Base-by-base conservation (phyloP, 2,113 vertebrate genomes). In the Baryphthengus martii region DNA sequence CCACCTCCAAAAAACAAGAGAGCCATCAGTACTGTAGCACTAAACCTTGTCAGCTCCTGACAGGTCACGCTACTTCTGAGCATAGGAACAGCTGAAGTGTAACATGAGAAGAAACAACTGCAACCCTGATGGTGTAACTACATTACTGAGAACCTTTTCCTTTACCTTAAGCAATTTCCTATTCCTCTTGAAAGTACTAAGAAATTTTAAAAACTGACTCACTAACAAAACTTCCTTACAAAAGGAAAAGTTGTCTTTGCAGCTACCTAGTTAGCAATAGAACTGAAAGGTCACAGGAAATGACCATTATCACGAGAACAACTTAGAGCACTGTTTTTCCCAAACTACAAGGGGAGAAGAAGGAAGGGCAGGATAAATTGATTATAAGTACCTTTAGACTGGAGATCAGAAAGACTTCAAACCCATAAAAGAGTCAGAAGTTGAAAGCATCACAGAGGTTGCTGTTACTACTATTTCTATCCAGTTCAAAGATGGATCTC, bases 1-100 rank as follows among this genome's bases (percentile, higher is more conserved):
- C 23, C 0, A 2, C 9, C 39, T 81, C 39, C 33, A 39, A 85
- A 85, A 14, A 66, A 5, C 3, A 3, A 40, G 14, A 6, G 0
- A 56, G 59, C 26, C n/a, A 13, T 24, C 18, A 53, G 40, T 20
- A 21, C 24, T 2, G 4, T 35, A 67, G 28, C 42, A 75, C 25
- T 55, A 44, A 44, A 67, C 13, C 24, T 62, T 58, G 21, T 31
- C 21, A 63, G 9, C 21, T 62, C 31, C 45, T 45, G 35, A 18
- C 29, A 23, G 31, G 15, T 59, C 49, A 35, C 5, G 2, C 39
- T 49, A 7, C 14, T 44, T 29, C 20, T 10, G 2, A 85, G 39
- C 16, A 29, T 8, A 58, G 49, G n/a, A 7, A 45, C 26, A 72
- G 29, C 33, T 61, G 33, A 85, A 31, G 7, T 4, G 11, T 10